A percentile compares a stretch with the other conserved stretches of the same genome.
Evolutionary conservation across 2,797 vertebrate species (phyloP).

Genomic region (Taeniopygia guttata): DNA sequence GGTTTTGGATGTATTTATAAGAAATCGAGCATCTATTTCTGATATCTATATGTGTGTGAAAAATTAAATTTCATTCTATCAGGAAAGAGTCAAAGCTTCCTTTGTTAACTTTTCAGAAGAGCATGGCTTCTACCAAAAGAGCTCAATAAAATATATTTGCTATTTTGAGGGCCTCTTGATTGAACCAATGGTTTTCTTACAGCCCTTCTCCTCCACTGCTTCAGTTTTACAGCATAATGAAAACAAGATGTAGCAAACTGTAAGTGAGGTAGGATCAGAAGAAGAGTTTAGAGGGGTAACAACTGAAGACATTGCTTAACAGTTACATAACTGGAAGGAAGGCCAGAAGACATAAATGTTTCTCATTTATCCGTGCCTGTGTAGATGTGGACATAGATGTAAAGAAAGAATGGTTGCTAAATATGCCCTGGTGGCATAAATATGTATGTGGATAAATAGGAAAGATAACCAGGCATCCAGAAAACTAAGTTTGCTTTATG

Average conservation of each 20-base stretch:
- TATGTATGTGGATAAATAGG: neutral
- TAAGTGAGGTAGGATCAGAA: neutral
- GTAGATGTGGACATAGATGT: neutral
- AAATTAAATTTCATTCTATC: neutral
- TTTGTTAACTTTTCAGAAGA: slow-evolving; percentile 24
- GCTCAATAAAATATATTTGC: neutral
- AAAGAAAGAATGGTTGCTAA: neutral
- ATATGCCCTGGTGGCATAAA: neutral
- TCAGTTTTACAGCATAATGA: slow-evolving; percentile 11
- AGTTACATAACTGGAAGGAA: neutral
- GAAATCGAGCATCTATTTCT: neutral
- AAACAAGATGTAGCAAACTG: slow-evolving; percentile 18
- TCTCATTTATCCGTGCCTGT: neutral
- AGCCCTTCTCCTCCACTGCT: neutral
- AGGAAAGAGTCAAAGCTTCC: neutral
- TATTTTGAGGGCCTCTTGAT: neutral
- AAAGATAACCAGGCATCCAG: neutral
- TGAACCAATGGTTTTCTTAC: slow-evolving; percentile 11
- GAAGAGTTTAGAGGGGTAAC: neutral
- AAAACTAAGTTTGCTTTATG: neutral
- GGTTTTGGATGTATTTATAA: neutral
- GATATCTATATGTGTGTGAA: neutral
- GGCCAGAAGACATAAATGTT: neutral
- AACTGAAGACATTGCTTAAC: neutral
- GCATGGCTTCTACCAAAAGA: neutral